A percentile compares a stretch with the other conserved stretches of the same genome.
Evolutionary conservation across 2,888 invertebrate species (phyloP).

Genomic region (Drosophila austrosaltans): DNA sequence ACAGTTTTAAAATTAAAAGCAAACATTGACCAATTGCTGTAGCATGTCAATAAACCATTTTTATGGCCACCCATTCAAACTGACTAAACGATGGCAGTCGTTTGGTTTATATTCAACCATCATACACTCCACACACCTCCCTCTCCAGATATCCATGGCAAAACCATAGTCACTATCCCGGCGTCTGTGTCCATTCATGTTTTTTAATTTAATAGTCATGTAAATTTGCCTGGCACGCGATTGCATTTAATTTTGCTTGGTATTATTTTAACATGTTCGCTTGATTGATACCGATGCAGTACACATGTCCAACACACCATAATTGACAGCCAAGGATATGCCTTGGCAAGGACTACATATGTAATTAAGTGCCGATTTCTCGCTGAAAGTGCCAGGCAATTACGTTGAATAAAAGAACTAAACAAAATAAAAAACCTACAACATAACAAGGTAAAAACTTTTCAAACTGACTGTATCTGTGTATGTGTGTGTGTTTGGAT

Average conservation of each 20-base stretch:
- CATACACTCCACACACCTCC: not conserved
- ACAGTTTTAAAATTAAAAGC: constrained; percentile 43
- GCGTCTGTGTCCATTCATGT: constrained; percentile 59
- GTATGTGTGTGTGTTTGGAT: not conserved
- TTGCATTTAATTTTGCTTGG: constrained; percentile 69
- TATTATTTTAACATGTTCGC: constrained; percentile 70
- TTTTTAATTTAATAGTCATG: constrained; percentile 78
- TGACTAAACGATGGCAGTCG: constrained; percentile 66
- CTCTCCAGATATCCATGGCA: not conserved
- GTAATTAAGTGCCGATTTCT: constrained; percentile 70
- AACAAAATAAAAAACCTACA: not conserved
- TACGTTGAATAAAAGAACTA: constrained; percentile 10
- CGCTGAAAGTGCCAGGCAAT: constrained; percentile 65
- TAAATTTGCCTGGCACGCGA: constrained; percentile 69
- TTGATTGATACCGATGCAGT: constrained; percentile 68
- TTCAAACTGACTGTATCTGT: not conserved
- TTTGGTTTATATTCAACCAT: constrained; percentile 2
- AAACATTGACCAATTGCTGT: constrained; percentile 43
- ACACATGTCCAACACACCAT: constrained; percentile 63
- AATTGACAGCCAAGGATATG: constrained; percentile 66
- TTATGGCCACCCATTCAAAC: constrained; percentile 55
- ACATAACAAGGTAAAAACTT: constrained; percentile 45
- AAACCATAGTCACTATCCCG: constrained; percentile 13
- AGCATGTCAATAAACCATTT: constrained; percentile 63
- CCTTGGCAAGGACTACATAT: constrained; percentile 47